Evolutionary conservation across 1,140 invertebrate genomes (phyloP), one percentile per base, ranked within the genome.

Genomic region (Drosophila nannoptera): DNA sequence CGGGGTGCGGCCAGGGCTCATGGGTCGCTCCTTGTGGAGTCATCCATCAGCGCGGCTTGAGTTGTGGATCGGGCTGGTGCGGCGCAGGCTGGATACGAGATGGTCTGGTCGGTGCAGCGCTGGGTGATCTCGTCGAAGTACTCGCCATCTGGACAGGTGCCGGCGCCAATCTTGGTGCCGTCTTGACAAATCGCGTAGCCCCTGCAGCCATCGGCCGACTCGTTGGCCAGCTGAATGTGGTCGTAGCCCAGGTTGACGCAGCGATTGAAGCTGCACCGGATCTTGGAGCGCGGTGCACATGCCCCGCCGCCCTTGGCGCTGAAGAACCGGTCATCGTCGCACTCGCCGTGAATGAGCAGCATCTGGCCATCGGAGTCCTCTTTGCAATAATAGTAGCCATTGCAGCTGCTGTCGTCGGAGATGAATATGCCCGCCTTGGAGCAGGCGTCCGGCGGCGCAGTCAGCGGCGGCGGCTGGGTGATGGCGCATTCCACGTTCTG

Each of bases 81-180:
- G 31, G 60, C 61, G 31, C 87, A 88, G 49, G 87, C 87, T 22
- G 69, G 16, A 74, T 76, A 88, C 11, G 67, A 38, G 61, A 88
- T 67, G 0, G 68, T 52, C 31, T 78, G 58, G 0, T 42, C 66
- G 16, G 71, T 77, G 62, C 87, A 88, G 12, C 69, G 73, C 31
- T 88, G 87, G 14, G 45, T 77, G 38, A 69, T 6, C 33, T 88
- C 87, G 46, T 88, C 71, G 46, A 88, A 88, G 54, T 88, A 88
- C 52, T 82, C 64, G 7, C 55, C 80, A 29, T 33, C 49, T 4
- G 87, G 87, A 46, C 87, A 88, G 11, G 40, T 70, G 22, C 73
- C 72, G 45, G 55, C 36, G 0, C 83, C 83, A 45, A 88, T 88
- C 12, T 29, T 56, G n/a, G 55, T 31, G 4, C 87, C 87, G 42